Evolutionary conservation across 2,113 vertebrate genomes (phyloP), one percentile per base, ranked within the genome.

Genomic region (Clarias batrachus): DNA sequence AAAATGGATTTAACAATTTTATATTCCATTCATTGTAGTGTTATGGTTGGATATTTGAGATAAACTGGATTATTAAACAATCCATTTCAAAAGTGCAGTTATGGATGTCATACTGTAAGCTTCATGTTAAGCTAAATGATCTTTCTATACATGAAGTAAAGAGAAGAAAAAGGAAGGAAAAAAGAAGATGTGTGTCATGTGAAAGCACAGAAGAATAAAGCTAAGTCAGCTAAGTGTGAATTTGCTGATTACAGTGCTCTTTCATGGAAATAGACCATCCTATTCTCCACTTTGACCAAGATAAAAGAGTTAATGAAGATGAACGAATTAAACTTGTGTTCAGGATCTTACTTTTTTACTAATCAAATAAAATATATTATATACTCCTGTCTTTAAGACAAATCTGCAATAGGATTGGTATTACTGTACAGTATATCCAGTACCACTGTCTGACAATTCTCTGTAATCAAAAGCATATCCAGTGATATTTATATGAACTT

Each of bases 61-160:
- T 52, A 52, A 7, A 76, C 13, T 76, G 41, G 10, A 52, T 23
- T 74, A 37, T 74, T 48, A 23, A 23, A 74, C 3, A 71, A 13
- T 52, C 4, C 14, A 23, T 3, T 54, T n/a, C 2, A 4, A 56
- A 77, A 6, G 54, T 27, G 41, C 25, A 52, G 10, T 41, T 74
- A 27, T 54, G 30, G 76, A 57, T 57, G 6, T 19, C 14, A 56
- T 56, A n/a, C n/a, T n/a, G n/a, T n/a, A 52, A 85, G 81, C 33
- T 70, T 80, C 25, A 70, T 86, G 85, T 79, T 86, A 89, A 92
- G 86, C 41, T 83, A 90, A 91, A 93, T 93, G 88, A 92, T 86
- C 84, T 14, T 79, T 91, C 91, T 83, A 81, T 85, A 21, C 89
- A 89, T 90, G 91, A 66, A 59, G 23, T 92, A 81, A 57, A 10